Evolutionary conservation across 2,888 invertebrate species (phyloP).

Genomic region (Tenodera sinensis): DNA sequence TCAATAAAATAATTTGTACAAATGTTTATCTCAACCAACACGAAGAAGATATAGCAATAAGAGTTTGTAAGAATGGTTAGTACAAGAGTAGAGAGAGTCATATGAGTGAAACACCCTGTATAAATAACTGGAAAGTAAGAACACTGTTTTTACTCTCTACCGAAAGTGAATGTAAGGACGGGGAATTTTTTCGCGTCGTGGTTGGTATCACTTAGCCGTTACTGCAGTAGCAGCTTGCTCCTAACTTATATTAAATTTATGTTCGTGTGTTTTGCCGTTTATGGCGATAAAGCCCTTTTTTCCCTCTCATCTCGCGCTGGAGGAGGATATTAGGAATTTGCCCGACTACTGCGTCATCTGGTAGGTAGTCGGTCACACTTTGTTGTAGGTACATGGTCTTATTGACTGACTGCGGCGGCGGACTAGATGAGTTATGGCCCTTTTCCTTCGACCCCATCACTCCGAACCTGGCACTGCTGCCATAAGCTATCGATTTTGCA

Average conservation of each 20-base stretch:
- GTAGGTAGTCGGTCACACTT: too few species aligned
- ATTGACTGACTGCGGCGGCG: neutral
- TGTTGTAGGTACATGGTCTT: neutral
- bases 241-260: neutral
- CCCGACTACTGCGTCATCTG: neutral
- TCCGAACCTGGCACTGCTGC: neutral
- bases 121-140: too few species aligned
- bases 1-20: too few species aligned
- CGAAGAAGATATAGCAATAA: too few species aligned
- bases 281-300: neutral
- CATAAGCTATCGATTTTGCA: neutral
- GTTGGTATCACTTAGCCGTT: neutral
- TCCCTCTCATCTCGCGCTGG: too few species aligned
- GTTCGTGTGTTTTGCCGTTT: neutral
- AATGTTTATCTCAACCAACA: too few species aligned
- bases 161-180: neutral
- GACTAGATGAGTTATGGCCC: neutral
- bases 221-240: neutral
- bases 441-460: neutral
- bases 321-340: neutral
- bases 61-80: too few species aligned
- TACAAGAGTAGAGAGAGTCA: too few species aligned
- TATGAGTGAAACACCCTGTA: too few species aligned
- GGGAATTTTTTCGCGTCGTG: neutral
- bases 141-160: too few species aligned